Evolutionary conservation across 1,140 invertebrate species (phyloP), one percentile per base, ranked within the genome.

Genomic region (Cydia strobilella): DNA sequence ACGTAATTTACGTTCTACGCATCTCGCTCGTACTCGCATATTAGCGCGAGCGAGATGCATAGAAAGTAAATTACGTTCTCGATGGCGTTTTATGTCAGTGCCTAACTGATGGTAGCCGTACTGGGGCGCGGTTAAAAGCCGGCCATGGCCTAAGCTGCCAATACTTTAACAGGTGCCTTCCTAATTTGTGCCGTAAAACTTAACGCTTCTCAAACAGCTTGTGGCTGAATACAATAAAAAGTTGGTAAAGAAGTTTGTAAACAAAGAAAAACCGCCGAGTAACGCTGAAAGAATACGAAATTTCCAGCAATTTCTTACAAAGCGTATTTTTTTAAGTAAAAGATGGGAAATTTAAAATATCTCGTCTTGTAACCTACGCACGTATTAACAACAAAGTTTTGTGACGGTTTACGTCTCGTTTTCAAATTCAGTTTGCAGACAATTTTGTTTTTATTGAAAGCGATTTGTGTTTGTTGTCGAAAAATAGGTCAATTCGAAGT

Each of bases 251-350:
- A 78, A 59, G 76, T 51, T 69, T 76, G 66, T 76, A 83, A 81
- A 81, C 75, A 81, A 81, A 81, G 79, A 78, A 77, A 31, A 69
- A 51, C 48, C 62, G 54, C 48, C 66, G 23, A 65, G 78, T 73
- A 73, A 80, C 79, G 71, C 79, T 39, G 69, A 72, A 76, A 75
- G 84, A 84, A 82, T 84, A 83, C 81, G 78, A 82, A 83, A 80
- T 81, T 79, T 79, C 78, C 73, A 76, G 74, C 78, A 80, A 83
- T 81, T 84, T 82, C 77, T 83, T 82, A 75, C 76, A 79, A 80
- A 80, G 78, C 77, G 74, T 84, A 83, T 84, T 83, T 82, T 86
- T 86, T 81, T 77, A 77, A 79, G 78, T 78, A 79, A 75, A 80
- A 77, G 76, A 79, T 80, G 80, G n/a, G 1, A 42, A 69, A 69